Base-by-base conservation (phyloP, 2,888 invertebrate species). In the Odontocolon sp. region DNA sequence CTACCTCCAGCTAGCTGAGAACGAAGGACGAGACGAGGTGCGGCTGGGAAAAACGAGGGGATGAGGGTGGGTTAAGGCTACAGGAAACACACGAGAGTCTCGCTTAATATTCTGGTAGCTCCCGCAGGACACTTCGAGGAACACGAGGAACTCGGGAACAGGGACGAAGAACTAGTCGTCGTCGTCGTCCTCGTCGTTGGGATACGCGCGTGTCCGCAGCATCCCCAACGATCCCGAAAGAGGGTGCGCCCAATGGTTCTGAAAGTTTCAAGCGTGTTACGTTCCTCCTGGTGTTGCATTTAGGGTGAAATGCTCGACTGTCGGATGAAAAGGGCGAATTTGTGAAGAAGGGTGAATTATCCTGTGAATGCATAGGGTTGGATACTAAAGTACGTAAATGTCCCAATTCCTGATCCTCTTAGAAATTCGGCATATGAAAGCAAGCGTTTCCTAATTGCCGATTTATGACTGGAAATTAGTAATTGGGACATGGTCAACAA, bases 31-130 rank as follows among this genome's bases (percentile, higher is more conserved):
- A 69, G 36, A 23, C 23, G 18, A 45, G 66, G 36, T 52, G 42
- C 21, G 56, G 21, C 31, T 59, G 52, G 18, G 16, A 16, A 28
- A 31, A 50, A 18, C n/a, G n/a, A 47, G 33, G 57, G 50, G 50
- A 54, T 52, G 67, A 76, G 61, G n/a, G n/a, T n/a, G n/a, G n/a
- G n/a, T n/a, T n/a, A n/a, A n/a, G n/a, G n/a, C 59, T 18, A 56
- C 70, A 66, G 28, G 70, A 40, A 57, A 66, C 59, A 66, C 50
- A 67, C 54, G 47, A 28, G 38, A 56, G 61, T 71, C 33, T 33
- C 77, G 77, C 68, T 77, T 77, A 77, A 77, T 77, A 77, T 77
- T 77, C 77, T 45, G 68, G 52, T 14, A 68, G 77, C 72, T 77
- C 68, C 77, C 72, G 68, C 77, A 77, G 77, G 77, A 77, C 77